Conservation (phyloP, 2,888 invertebrate species). For the Rapana venosa region DNA sequence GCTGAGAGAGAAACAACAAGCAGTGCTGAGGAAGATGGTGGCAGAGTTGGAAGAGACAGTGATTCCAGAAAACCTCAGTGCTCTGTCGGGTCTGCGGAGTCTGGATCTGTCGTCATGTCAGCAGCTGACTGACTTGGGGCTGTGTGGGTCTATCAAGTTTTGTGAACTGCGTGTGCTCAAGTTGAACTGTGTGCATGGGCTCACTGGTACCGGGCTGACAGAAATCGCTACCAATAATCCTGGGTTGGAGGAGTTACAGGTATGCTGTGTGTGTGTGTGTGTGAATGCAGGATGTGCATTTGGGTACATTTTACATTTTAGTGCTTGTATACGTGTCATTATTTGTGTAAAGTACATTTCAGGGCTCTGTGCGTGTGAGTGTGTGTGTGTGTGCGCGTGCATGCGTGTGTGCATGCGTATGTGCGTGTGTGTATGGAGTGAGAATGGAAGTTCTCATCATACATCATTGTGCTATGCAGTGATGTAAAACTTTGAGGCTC, state of each 20-base stretch:
- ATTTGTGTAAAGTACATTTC: too few relatives aligned
- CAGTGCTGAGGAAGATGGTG: slow-evolving; percentile 46
- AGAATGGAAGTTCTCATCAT: too few relatives aligned
- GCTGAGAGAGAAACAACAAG: slow-evolving; percentile 53
- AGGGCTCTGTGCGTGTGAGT: not conserved
- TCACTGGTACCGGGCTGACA: slow-evolving; percentile 84
- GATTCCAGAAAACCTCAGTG: slow-evolving; percentile 56
- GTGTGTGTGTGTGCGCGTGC: not conserved
- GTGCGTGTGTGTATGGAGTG: not conserved
- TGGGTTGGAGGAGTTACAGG: slow-evolving; percentile 83
- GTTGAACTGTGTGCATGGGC: slow-evolving; percentile 85
- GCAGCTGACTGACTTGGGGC: slow-evolving; percentile 84
- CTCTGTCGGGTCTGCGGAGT: slow-evolving; percentile 79
- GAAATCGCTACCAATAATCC: slow-evolving; percentile 84
- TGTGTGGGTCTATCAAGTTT: slow-evolving; percentile 85
- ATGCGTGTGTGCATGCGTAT: not conserved
- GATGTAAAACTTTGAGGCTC: too few relatives aligned
- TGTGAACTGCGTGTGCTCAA: slow-evolving; percentile 83
- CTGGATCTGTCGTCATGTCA: slow-evolving; percentile 84
- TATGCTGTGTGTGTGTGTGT: not conserved
- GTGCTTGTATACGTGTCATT: not conserved
- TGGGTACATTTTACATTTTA: too few relatives aligned
- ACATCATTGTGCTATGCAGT: too few relatives aligned
- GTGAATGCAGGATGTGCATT: not conserved
- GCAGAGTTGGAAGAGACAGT: slow-evolving; percentile 48